phyloP scores from a whole-genome alignment of 2,797 vertebrate species.

The Amphiprion clarkii region DNA sequence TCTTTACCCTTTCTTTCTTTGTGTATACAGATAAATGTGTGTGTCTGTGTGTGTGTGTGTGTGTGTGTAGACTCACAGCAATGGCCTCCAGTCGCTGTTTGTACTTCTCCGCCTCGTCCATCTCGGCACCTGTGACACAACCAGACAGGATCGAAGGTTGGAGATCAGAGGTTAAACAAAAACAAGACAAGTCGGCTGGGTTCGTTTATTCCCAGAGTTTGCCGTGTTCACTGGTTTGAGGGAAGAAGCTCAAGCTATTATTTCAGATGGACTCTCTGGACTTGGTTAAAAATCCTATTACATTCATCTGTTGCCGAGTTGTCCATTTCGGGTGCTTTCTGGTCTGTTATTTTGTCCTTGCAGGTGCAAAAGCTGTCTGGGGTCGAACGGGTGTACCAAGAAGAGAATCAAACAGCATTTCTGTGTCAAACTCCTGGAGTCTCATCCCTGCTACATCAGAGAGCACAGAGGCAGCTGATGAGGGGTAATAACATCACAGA shows the following conservation, averaged over 20 bases:
- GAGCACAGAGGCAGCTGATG: constrained; percentile 10
- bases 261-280: background rate
- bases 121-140: constrained; percentile 74
- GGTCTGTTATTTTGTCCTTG: background rate
- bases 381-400: constrained; percentile 1
- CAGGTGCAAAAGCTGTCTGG: constrained; percentile 5
- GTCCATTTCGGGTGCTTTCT: background rate
- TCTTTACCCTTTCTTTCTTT: constrained; percentile 35
- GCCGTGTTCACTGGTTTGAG: background rate
- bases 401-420: constrained; percentile 35
- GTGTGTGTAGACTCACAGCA: constrained; percentile 75
- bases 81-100: constrained; percentile 86
- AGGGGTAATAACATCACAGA: constrained; percentile 26
- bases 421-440: constrained; percentile 7
- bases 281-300: background rate
- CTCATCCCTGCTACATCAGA: constrained; percentile 23
- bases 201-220: background rate
- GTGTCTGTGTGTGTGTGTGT: constrained; percentile 24
- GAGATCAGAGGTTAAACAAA: constrained; percentile 54
- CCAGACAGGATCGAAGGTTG: constrained; percentile 34
- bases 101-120: constrained; percentile 87
- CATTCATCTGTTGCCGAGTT: background rate
- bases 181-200: constrained; percentile 4
- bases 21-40: constrained; percentile 3
- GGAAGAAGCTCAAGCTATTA: background rate